These are phyloP conservation scores for Pachliopta kotzebuea DNA, from an alignment of 2,888 invertebrate species.

Conservation along the genomic window DNA sequence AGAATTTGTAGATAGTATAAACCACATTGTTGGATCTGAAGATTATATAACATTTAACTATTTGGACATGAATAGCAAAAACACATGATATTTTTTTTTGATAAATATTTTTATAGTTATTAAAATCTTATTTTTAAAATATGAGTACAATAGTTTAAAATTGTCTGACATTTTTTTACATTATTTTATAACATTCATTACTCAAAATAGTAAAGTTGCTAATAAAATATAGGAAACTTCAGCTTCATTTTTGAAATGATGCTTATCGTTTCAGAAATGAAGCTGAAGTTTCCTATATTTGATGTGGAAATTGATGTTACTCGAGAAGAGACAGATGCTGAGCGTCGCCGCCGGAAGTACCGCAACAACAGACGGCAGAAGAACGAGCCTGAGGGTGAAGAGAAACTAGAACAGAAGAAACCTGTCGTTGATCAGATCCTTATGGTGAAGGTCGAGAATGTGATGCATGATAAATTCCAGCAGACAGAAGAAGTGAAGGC, in stretches of 20 bases:
- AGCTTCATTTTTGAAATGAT: slow-evolving; percentile 71
- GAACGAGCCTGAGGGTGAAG: slow-evolving; percentile 36
- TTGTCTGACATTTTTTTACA: too few relatives aligned
- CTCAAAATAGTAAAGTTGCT: too few relatives aligned
- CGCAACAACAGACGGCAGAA: slow-evolving; percentile 56
- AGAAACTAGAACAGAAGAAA: slow-evolving; percentile 48
- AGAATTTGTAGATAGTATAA: too few relatives aligned
- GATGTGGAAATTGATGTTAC: slow-evolving; percentile 90
- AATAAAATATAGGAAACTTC: too few relatives aligned
- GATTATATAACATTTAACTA: too few relatives aligned
- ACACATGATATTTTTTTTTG: too few relatives aligned
- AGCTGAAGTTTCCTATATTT: slow-evolving; percentile 91
- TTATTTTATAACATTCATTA: too few relatives aligned
- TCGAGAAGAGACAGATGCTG: slow-evolving; percentile 86
- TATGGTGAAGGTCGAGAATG: slow-evolving; percentile 97
- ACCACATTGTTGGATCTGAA: too few relatives aligned
- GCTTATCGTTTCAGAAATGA: slow-evolving; percentile 81
- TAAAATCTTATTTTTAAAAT: too few relatives aligned
- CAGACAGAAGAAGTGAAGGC: slow-evolving; percentile 98
- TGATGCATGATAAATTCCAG: slow-evolving; percentile 92
- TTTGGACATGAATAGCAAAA: too few relatives aligned
- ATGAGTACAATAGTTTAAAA: too few relatives aligned
- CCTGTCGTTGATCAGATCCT: slow-evolving; percentile 77
- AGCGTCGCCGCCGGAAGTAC: slow-evolving; percentile 77
- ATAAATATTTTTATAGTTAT: too few relatives aligned